phyloP scores from a whole-genome alignment of 2,888 invertebrate species.

The Elmis aenea region DNA sequence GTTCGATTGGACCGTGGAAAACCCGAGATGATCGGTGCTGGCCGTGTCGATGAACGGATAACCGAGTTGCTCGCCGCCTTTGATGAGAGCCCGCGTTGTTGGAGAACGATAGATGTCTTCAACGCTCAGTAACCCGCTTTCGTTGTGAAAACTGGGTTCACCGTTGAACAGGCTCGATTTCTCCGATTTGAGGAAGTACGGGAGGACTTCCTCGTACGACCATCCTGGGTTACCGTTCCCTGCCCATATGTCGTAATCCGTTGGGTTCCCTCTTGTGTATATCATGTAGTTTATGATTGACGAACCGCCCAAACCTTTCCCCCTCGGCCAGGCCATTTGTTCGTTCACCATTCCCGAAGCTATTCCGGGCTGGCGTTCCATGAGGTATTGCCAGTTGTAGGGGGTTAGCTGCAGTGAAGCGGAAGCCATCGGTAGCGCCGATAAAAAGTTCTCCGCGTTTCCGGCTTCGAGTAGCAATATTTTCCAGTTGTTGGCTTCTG shows the following conservation, averaged over 20 bases:
- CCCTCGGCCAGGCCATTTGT: constrained; percentile 52
- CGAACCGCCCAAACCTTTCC: constrained; percentile 56
- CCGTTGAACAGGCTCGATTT: constrained; percentile 42
- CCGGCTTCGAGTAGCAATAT: constrained; percentile 37
- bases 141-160: constrained; percentile 46
- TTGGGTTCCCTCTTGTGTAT: constrained; percentile 67
- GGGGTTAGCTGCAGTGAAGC: constrained; percentile 49
- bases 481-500: constrained; percentile 44
- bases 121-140: constrained; percentile 54
- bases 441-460: constrained; percentile 37
- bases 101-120: constrained; percentile 54
- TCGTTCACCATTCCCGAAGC: constrained; percentile 8
- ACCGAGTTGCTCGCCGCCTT: constrained; percentile 7
- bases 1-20: constrained; percentile 7
- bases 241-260: constrained; percentile 65
- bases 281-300: constrained; percentile 63
- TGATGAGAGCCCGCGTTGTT: constrained; percentile 58
- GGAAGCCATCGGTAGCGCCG: constrained; percentile 48
- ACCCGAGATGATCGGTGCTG: constrained; percentile 9
- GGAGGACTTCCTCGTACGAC: constrained; percentile 50
- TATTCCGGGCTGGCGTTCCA: constrained; percentile 35
- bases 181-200: constrained; percentile 50
- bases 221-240: constrained; percentile 74
- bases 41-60: constrained; percentile 8
- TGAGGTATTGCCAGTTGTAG: constrained; percentile 54